These are phyloP conservation scores for Prosopocoilus inquinatus DNA, from an alignment of 2,888 invertebrate genomes.

Conservation along the genomic window DNA sequence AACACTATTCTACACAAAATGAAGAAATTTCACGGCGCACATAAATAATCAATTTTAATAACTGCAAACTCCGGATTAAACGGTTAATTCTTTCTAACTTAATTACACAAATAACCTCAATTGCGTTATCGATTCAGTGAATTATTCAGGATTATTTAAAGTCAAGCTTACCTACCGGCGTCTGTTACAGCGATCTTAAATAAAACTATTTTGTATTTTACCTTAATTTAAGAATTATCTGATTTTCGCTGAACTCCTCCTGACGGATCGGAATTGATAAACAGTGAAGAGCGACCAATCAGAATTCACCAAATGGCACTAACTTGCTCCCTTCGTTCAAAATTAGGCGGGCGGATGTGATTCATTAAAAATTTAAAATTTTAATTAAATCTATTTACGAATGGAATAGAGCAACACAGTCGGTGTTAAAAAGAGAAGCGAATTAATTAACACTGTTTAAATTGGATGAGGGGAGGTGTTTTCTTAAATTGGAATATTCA, in stretches of 20 bases:
- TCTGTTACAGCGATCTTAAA: background rate
- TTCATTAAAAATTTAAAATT: background rate
- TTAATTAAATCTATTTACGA: no score
- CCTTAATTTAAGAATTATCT: background rate
- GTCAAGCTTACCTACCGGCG: background rate
- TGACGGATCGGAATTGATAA: background rate
- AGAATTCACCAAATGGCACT: conserved; percentile 34
- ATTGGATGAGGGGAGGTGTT: no score
- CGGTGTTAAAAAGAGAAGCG: no score
- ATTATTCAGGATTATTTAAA: background rate
- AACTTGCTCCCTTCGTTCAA: conserved; percentile 6
- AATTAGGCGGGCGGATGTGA: conserved; percentile 18
- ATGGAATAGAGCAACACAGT: no score
- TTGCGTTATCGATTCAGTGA: background rate
- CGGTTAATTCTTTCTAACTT: background rate
- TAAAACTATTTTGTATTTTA: background rate
- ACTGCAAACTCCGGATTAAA: background rate
- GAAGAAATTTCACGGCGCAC: no score
- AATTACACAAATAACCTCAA: conserved; percentile 3
- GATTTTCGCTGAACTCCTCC: no score
- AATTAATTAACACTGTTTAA: no score
- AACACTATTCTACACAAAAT: no score
- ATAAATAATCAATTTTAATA: background rate
- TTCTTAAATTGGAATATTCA: no score
- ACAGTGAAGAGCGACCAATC: conserved; percentile 28